Base-by-base conservation (phyloP, 2,113 vertebrate genomes). In the Benthochromis sp. region DNA sequence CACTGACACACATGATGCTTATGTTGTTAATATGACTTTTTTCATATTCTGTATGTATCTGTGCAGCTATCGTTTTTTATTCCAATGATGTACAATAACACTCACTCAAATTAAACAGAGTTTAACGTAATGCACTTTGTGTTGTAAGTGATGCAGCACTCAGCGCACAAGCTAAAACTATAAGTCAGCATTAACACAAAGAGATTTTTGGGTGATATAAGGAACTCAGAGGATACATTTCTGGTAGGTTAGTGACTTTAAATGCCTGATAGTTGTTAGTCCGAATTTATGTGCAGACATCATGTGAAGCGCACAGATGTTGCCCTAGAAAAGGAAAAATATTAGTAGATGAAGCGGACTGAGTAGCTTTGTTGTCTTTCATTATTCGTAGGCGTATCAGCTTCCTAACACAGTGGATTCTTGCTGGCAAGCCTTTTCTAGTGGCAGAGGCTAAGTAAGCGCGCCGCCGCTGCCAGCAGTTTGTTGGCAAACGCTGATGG, bases 371-470 rank as follows among this genome's bases (percentile, higher is more conserved):
- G 86, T 94, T 88, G 50, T 14, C 21, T 76, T 85, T 88, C 86
- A 66, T 91, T 89, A 55, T 91, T 89, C 31, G 85, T 83, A 29
- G 92, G 90, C 85, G 83, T 86, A 85, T 92, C 93, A 89, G 90
- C 94, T 84, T 87, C 92, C 85, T 81, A 88, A 89, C 93, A 90
- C 91, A 63, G 87, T 36, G 8, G 36, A 5, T 29, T 83, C n/a
- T 1, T 73, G 27, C 84, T 91, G 93, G 92, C 94, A 92, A 92
- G 59, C 34, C 92, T 90, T 88, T 90, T 92, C 91, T 88, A 71
- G 73, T 92, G 91, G 94, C 91, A 87, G 69, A 91, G 91, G 93
- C 92, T 94, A 95, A 93, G 91, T 92, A 93, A 92, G 94, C 91
- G 8, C 76, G 52, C 55, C 19, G 43, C 80, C 10, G 53, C 89